phyloP scores from a whole-genome alignment of 1,140 invertebrate species.

The Cydia fagiglandana region DNA sequence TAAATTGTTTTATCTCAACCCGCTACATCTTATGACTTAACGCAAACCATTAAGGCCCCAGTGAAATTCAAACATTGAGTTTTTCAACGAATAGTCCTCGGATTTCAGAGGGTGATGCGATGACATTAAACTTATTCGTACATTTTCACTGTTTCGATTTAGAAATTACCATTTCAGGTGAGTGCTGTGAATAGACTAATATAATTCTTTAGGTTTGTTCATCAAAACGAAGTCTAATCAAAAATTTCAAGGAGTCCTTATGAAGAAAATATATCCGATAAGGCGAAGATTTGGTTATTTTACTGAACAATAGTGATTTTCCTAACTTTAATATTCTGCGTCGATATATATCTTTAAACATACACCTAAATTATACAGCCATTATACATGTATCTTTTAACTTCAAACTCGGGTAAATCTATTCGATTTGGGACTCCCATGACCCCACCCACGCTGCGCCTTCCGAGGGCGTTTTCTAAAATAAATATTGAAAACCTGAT shows the following conservation, averaged over 20 bases:
- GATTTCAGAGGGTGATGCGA: conserved; percentile 36
- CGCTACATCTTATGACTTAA: conserved; percentile 22
- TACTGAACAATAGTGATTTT: too few relatives aligned
- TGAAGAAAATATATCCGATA: too few relatives aligned
- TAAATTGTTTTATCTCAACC: not conserved
- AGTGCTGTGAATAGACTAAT: not conserved
- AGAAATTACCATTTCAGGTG: conserved; percentile 15
- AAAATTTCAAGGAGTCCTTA: not conserved
- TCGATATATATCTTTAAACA: too few relatives aligned
- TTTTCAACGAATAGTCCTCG: conserved; percentile 38
- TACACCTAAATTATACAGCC: too few relatives aligned
- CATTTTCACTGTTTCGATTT: conserved; percentile 26
- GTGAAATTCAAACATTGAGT: conserved; percentile 42
- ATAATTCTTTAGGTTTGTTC: not conserved
- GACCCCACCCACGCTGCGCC: too few relatives aligned
- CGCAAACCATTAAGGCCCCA: conserved; percentile 11
- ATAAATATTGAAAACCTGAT: too few relatives aligned
- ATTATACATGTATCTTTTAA: too few relatives aligned
- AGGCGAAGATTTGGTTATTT: too few relatives aligned
- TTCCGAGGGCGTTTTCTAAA: too few relatives aligned
- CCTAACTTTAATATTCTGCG: too few relatives aligned
- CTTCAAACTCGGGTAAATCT: too few relatives aligned
- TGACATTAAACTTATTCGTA: conserved; percentile 40
- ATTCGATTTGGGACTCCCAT: too few relatives aligned
- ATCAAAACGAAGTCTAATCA: not conserved